Base-by-base conservation (phyloP, 2,113 vertebrate species). In the Balaeniceps rex region DNA sequence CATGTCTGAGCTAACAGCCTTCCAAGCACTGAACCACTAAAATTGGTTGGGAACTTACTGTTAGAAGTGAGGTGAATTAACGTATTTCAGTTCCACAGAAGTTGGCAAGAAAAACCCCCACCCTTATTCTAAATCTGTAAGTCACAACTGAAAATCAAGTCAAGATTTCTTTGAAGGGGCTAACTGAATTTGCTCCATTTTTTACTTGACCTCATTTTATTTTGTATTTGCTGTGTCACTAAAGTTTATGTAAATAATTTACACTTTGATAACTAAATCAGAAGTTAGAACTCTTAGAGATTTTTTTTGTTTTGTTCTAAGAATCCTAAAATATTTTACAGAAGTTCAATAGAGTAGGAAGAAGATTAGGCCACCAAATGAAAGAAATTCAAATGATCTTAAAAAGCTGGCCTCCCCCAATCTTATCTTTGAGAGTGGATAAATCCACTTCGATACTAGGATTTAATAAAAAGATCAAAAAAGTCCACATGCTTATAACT, bases 371-470 rank as follows among this genome's bases (percentile, higher is more conserved):
- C 34, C 72, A 88, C 69, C 54, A 80, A 94, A 87, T 72, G 63
- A 90, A 97, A 94, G 58, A 88, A 87, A 97, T 84, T 90, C 44
- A 84, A 94, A 94, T 78, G 25, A 93, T 90, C 61, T 91, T 94
- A 88, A 87, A 96, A 94, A 78, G 49, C 29, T 76, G 72, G 23
- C 46, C 63, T 92, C 44, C 44, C 31, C 47, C n/a, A 47, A 69
- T 46, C 84, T 88, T 72, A 49, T 71, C 76, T 94, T 49, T 77
- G 69, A 94, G 71, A 86, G 68, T 8, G n/a, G 61, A 84, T 66
- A 97, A 92, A 95, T 79, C 76, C 44, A 71, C 93, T 95, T 83
- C 94, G 87, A 97, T 93, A 93, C 29, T 9, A 52, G 82, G 80
- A 82, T 89, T 94, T 82, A 96, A 93, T 70, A 93, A 91, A 93